A percentile compares a stretch with the other conserved stretches of the same genome.
Evolutionary conservation across 2,888 invertebrate species (phyloP).

Genomic region (Drosophila hamatofila): DNA sequence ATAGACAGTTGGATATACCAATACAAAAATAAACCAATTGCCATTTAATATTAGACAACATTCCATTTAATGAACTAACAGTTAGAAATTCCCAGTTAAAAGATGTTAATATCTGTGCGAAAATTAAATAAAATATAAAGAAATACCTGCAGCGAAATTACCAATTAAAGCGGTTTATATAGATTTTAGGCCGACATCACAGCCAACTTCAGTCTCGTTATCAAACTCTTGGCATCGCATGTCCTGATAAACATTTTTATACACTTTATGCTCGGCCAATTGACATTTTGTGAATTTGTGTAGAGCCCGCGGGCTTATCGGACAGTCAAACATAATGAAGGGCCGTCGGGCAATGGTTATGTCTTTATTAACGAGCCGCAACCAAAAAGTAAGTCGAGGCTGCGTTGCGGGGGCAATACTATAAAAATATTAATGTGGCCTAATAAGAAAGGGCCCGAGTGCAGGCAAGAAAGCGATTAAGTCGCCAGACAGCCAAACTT

Average conservation of each 20-base stretch:
- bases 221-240: not conserved
- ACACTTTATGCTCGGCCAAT: constrained; percentile 29
- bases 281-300: constrained; percentile 28
- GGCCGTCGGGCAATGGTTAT: constrained; percentile 50
- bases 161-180: constrained; percentile 4
- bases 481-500: constrained; percentile 49
- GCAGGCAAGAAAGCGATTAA: constrained; percentile 78
- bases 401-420: constrained; percentile 36
- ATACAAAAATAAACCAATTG: not conserved
- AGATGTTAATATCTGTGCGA: too few relatives aligned
- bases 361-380: constrained; percentile 75
- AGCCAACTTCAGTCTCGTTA: not conserved
- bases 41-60: not conserved
- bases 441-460: constrained; percentile 68
- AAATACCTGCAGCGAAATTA: not conserved
- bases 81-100: too few relatives aligned
- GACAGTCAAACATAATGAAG: constrained; percentile 12
- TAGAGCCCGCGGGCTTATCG: constrained; percentile 28
- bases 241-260: not conserved
- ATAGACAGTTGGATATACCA: not conserved
- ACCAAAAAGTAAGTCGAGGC: constrained; percentile 26
- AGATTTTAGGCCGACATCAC: not conserved
- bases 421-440: constrained; percentile 75
- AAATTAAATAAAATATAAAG: too few relatives aligned
- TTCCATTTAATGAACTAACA: not conserved